Evolutionary conservation across 2,888 invertebrate species (phyloP).

Genomic region (Scrobipalpa costella): DNA sequence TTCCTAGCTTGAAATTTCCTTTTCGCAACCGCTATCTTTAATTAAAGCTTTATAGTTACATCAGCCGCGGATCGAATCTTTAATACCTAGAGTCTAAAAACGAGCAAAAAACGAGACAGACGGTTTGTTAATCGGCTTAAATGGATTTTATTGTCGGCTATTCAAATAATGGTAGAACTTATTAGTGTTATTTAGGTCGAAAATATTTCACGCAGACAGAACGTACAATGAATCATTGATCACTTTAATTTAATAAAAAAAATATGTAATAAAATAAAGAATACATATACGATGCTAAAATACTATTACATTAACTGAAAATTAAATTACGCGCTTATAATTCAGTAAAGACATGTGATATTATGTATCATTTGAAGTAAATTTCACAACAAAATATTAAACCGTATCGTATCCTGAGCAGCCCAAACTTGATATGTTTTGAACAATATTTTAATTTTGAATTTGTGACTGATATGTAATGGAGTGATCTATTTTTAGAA

Average conservation of each 20-base stretch:
- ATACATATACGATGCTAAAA: not conserved
- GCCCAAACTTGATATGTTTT: too few relatives aligned
- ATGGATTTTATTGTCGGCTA: conserved; percentile 23
- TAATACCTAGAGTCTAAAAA: conserved; percentile 14
- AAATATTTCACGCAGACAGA: conserved; percentile 6
- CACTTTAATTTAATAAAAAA: not conserved
- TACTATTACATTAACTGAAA: too few relatives aligned
- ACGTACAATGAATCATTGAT: conserved; percentile 26
- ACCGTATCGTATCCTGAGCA: too few relatives aligned
- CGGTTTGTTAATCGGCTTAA: conserved; percentile 12
- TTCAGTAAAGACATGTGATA: too few relatives aligned
- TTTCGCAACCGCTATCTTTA: conserved; percentile 9
- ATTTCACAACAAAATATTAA: too few relatives aligned
- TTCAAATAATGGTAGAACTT: conserved; percentile 27
- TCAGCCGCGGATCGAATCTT: conserved; percentile 14
- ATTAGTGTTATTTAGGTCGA: conserved; percentile 24
- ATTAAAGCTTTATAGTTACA: conserved; percentile 17
- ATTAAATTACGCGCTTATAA: too few relatives aligned
- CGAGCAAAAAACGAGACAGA: conserved; percentile 11
- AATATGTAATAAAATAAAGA: not conserved
- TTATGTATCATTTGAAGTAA: too few relatives aligned
- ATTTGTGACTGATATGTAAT: too few relatives aligned
- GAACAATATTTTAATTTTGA: too few relatives aligned
- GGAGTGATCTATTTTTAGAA: too few relatives aligned
- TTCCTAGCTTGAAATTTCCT: not conserved